Base-by-base conservation (phyloP, 2,797 vertebrate genomes). In the Ambastaia sidthimunki region DNA sequence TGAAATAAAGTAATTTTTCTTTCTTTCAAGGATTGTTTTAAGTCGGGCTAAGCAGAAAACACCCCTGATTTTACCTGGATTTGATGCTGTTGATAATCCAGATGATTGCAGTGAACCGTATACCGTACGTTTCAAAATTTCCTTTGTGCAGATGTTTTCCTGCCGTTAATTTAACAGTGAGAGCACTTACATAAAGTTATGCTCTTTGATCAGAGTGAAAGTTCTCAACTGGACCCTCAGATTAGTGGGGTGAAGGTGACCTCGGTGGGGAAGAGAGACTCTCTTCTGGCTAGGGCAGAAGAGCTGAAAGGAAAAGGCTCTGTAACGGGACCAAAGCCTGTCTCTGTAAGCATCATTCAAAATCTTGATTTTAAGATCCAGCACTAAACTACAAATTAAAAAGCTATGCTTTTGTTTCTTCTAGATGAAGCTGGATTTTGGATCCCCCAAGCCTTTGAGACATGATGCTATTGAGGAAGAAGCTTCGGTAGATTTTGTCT, bases 401-500 rank as follows among this genome's bases (percentile, higher is more conserved):
- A 44, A 11, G 41, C 41, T 3, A 55, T 18, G 1, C 15, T 15
- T 18, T 23, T 71, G 4, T 82, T 48, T 48, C 31, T 11, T 44
- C 44, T 81, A 99, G 97, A 86, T 93, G 7, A 98, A 97, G 88
- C 80, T 96, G 60, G 95, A 99, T 79, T 96, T 97, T 86, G 86
- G 94, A 23, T 93, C 95, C 54, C 89, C 87, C 0, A 98, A 95
- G 82, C 94, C 91, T 62, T 90, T 83, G 3, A 91, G 83, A 15
- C 91, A 91, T 82, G 84, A 86, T 0, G 89, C 90, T 72, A 31
- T 98, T 85, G 98, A 99, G 84, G 98, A 99, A 80, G 97, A 97
- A 80, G 93, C 95, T 10, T 98, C 97, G 19, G 83, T 90, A 18
- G 97, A 98, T 85, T 99, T 99, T 86, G 97, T 99, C 41, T 95